These are phyloP conservation scores for Ooceraea biroi DNA, from an alignment of 1,140 invertebrate genomes.

Conservation along the genomic window DNA sequence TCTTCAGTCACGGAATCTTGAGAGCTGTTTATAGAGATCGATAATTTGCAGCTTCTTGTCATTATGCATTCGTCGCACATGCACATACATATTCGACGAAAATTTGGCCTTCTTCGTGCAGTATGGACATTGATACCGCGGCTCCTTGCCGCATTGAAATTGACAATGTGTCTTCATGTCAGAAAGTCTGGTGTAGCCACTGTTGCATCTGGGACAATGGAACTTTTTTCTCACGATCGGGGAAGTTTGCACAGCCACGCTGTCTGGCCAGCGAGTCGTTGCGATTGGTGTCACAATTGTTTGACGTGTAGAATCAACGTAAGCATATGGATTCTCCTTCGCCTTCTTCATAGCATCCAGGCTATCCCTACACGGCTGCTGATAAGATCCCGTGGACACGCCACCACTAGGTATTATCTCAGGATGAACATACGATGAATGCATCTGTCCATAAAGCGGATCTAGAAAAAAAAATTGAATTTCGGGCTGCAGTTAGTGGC, in stretches of 20 bases:
- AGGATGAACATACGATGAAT: conserved; percentile 48
- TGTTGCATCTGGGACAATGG: conserved; percentile 87
- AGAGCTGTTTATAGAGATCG: conserved; percentile 73
- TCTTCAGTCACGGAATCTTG: conserved; percentile 63
- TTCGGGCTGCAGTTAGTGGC: conserved; percentile 54
- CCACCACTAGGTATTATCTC: conserved; percentile 32
- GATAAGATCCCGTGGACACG: conserved; percentile 45
- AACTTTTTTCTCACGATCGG: conserved; percentile 62
- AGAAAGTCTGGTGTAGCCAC: conserved; percentile 82
- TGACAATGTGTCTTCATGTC: conserved; percentile 78
- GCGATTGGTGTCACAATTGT: conserved; percentile 25
- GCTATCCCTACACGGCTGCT: conserved; percentile 3
- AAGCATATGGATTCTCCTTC: conserved; percentile 62
- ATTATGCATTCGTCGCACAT: conserved; percentile 81
- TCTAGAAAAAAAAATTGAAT: conserved; percentile 74
- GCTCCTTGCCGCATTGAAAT: conserved; percentile 90
- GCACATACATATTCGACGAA: conserved; percentile 84
- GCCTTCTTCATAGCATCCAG: conserved; percentile 26
- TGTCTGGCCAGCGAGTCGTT: conserved; percentile 62
- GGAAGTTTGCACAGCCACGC: conserved; percentile 11
- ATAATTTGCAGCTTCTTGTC: conserved; percentile 76
- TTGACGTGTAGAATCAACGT: conserved; percentile 35
- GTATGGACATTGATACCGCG: conserved; percentile 92
- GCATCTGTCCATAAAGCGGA: conserved; percentile 66
- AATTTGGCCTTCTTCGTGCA: conserved; percentile 87